These are phyloP conservation scores for Crenuchus spilurus DNA, from an alignment of 2,797 vertebrate species.

Conservation along the genomic window DNA sequence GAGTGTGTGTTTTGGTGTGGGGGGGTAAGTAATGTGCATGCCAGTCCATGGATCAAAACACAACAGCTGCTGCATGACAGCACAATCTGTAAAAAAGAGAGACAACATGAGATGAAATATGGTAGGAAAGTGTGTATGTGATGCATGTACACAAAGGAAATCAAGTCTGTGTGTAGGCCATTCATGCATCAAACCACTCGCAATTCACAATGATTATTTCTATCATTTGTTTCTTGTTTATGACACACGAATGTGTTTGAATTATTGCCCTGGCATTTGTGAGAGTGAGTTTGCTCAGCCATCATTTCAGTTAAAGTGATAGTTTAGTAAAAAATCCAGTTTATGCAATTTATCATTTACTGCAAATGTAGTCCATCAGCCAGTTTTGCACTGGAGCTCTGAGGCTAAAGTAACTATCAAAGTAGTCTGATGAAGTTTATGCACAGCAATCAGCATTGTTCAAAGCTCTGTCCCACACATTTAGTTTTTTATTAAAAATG, in stretches of 20 bases:
- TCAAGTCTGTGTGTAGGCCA: not conserved
- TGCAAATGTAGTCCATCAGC: no score
- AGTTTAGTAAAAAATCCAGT: no score
- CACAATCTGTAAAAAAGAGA: slow-evolving; percentile 51
- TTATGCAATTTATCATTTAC: no score
- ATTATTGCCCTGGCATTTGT: slow-evolving; percentile 4
- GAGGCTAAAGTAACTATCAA: no score
- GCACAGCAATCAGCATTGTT: no score
- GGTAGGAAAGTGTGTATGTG: slow-evolving; percentile 36
- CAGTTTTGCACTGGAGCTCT: no score
- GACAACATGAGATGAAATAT: slow-evolving; percentile 44
- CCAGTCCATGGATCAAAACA: slow-evolving; percentile 48
- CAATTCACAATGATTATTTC: slow-evolving; percentile 21
- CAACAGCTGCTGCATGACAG: slow-evolving; percentile 55
- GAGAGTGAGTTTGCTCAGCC: no score
- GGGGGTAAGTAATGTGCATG: slow-evolving; percentile 33
- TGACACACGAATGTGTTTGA: not conserved
- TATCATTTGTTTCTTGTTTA: slow-evolving; percentile 15
- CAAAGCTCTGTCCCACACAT: no score
- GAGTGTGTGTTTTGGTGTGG: not conserved
- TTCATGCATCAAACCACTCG: slow-evolving; percentile 24
- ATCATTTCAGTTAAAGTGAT: no score
- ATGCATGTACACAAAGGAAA: not conserved
- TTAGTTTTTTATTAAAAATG: no score
- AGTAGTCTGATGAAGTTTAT: no score